Evolutionary conservation across 1,140 invertebrate genomes (phyloP).

Genomic region (Eupeodes corollae): DNA sequence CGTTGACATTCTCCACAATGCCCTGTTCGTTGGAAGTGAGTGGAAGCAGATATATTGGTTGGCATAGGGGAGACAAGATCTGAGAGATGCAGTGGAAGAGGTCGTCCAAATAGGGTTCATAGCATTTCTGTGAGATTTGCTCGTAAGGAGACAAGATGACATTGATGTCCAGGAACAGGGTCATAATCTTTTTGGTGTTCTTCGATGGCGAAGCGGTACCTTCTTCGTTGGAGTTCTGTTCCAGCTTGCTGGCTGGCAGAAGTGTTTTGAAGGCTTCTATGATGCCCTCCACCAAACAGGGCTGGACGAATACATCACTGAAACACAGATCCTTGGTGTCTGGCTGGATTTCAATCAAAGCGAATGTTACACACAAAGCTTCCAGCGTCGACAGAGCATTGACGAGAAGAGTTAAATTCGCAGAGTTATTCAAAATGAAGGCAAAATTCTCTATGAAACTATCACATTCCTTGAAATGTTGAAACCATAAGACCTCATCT

Average conservation of each 20-base stretch:
- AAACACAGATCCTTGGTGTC: constrained; percentile 21
- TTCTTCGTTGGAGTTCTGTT: constrained; percentile 12
- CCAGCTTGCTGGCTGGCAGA: constrained; percentile 9
- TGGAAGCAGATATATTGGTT: constrained; percentile 4
- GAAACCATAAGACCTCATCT: constrained; percentile 39
- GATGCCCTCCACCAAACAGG: constrained; percentile 21
- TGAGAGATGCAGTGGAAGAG: constrained; percentile 14
- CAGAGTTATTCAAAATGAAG: constrained; percentile 57
- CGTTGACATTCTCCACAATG: constrained; percentile 24
- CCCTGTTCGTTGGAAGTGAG: constrained; percentile 9
- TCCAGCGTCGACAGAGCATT: constrained; percentile 45
- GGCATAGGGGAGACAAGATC: constrained; percentile 8
- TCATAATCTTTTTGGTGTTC: constrained; percentile 17
- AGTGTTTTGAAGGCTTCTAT: constrained; percentile 31
- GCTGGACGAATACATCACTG: constrained; percentile 24
- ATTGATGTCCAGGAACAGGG: constrained; percentile 33
- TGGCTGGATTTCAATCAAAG: constrained; percentile 18
- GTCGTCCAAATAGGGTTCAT: constrained; percentile 15
- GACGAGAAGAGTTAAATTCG: constrained; percentile 46
- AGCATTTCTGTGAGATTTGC: constrained; percentile 16
- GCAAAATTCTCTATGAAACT: constrained; percentile 43
- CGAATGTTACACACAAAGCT: constrained; percentile 39
- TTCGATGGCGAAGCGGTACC: background rate
- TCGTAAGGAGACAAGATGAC: constrained; percentile 32
- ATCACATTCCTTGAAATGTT: constrained; percentile 38